A percentile compares a stretch with the other conserved stretches of the same genome.
Conservation (phyloP, 2,888 invertebrate genomes). For the Ochropacha duplaris region DNA sequence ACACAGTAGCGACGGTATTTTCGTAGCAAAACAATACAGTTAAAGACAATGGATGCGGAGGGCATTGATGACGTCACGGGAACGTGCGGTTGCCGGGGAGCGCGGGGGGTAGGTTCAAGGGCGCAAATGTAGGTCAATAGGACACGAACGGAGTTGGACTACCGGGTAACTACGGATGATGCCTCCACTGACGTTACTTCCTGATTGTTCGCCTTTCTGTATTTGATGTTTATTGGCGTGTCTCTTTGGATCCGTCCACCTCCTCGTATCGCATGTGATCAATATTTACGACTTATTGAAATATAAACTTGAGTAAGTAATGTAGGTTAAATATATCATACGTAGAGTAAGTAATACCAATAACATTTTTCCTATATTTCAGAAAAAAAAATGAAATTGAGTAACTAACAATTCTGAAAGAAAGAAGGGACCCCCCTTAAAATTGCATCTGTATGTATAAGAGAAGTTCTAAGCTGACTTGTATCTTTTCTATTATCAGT, state of each 20-base stretch:
- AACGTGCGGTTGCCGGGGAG: slow-evolving; percentile 31
- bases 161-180: slow-evolving; percentile 41
- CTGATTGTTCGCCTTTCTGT: slow-evolving; percentile 17
- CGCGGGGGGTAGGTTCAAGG: slow-evolving; percentile 70
- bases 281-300: background rate
- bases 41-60: slow-evolving; percentile 52
- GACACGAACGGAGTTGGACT: slow-evolving; percentile 60
- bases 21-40: slow-evolving; percentile 42
- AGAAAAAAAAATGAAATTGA: too few species aligned
- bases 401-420: too few species aligned
- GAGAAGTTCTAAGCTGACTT: too few species aligned
- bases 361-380: background rate
- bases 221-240: background rate
- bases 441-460: too few species aligned
- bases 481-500: too few species aligned
- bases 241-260: background rate
- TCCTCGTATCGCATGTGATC: background rate
- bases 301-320: background rate
- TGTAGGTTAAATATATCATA: too few species aligned
- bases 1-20: slow-evolving; percentile 29
- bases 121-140: slow-evolving; percentile 75
- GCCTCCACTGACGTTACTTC: slow-evolving; percentile 20
- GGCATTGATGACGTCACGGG: slow-evolving; percentile 74
- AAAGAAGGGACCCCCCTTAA: too few species aligned
- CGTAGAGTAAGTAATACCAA: too few species aligned